Evolutionary conservation across 1,140 invertebrate species (phyloP).

Genomic region (Lanistes nyassanus): DNA sequence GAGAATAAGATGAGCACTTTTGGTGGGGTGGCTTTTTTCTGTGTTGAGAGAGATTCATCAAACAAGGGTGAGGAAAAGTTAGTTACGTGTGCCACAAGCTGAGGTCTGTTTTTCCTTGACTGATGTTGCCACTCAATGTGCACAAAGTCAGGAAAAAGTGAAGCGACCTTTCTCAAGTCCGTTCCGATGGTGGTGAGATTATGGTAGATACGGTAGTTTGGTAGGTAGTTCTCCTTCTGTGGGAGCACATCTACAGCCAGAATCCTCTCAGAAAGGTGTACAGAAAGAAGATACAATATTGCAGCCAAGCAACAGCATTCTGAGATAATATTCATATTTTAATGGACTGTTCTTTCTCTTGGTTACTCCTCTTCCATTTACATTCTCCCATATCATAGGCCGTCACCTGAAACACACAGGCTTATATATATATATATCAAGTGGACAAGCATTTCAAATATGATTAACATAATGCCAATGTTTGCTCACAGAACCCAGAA

Average conservation of each 20-base stretch:
- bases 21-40: background rate
- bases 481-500: too few relatives aligned
- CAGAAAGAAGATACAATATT: too few relatives aligned
- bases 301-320: too few relatives aligned
- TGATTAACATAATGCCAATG: too few relatives aligned
- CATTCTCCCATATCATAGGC: too few relatives aligned
- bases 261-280: background rate
- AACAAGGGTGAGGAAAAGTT: constrained; percentile 44
- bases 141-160: constrained; percentile 46
- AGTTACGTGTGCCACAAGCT: constrained; percentile 52
- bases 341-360: too few relatives aligned
- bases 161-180: constrained; percentile 37
- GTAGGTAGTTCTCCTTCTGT: constrained; percentile 54
- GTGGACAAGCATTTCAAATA: too few relatives aligned
- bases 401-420: too few relatives aligned
- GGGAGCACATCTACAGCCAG: constrained; percentile 50
- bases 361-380: too few relatives aligned
- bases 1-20: constrained; percentile 56
- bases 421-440: too few relatives aligned
- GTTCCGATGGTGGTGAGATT: constrained; percentile 45
- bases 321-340: too few relatives aligned
- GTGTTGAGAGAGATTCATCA: background rate
- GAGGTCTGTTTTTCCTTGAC: constrained; percentile 45
- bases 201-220: constrained; percentile 59
- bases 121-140: constrained; percentile 36